phyloP scores from a whole-genome alignment of 2,797 vertebrate species.

The Acipenser transmontanus region DNA sequence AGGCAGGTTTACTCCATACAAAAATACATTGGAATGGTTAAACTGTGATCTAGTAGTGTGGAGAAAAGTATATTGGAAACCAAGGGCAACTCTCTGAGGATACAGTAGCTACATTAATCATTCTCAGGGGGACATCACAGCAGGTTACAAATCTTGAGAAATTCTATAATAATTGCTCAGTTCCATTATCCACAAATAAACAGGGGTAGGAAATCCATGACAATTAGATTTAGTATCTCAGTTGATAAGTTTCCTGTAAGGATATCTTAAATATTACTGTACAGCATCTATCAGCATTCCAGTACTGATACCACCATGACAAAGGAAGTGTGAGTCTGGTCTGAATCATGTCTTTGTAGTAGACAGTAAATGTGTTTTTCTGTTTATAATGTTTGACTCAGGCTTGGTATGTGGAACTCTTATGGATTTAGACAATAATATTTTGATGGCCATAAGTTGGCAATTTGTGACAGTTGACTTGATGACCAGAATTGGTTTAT shows the following conservation, averaged over 20 bases:
- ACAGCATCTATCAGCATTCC: not conserved
- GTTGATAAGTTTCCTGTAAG: not conserved
- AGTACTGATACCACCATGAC: not conserved
- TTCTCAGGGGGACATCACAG: not conserved
- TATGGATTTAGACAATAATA: not conserved
- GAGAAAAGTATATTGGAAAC: no score
- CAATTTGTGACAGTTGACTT: not conserved
- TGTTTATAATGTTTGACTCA: not conserved
- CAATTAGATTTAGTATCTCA: not conserved
- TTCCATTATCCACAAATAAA: no score
- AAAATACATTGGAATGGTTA: no score
- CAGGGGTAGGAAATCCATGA: no score
- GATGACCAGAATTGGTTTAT: not conserved
- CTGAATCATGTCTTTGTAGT: not conserved
- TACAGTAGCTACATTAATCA: no score
- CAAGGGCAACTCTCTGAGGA: no score
- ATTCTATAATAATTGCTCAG: not conserved
- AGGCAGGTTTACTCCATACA: no score
- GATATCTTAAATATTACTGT: not conserved
- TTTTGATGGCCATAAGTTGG: not conserved
- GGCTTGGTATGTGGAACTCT: not conserved
- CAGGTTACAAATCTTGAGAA: not conserved
- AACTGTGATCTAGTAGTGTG: no score
- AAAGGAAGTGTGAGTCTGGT: not conserved
- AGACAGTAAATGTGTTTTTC: not conserved